Percentiles rank a stretch among this genome's conserved stretches.
Evolutionary conservation across 2,797 vertebrate species (phyloP).

Genomic region (Falco novaeseelandiae): DNA sequence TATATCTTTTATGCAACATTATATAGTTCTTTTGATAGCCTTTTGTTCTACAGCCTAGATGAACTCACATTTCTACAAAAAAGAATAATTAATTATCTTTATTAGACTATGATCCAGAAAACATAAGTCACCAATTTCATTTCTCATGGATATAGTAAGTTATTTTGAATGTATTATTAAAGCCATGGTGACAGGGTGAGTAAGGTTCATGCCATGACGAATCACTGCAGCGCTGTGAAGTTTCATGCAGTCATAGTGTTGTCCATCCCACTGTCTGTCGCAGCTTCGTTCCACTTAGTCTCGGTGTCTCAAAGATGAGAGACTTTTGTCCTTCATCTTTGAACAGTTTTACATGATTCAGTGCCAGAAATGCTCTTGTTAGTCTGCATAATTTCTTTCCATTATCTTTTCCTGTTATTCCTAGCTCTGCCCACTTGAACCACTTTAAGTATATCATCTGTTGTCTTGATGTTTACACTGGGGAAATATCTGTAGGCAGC

Average conservation of each 20-base stretch:
- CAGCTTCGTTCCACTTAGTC: neutral
- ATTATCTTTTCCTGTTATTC: neutral
- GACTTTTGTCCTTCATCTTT: neutral
- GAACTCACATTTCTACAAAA: neutral
- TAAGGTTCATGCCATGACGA: conserved; percentile 16
- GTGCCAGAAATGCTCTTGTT: neutral
- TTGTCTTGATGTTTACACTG: neutral
- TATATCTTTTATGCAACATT: neutral
- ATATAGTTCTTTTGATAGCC: neutral
- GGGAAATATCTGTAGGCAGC: neutral
- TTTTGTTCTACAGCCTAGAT: neutral
- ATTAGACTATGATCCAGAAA: neutral
- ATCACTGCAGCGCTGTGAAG: neutral
- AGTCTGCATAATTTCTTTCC: neutral
- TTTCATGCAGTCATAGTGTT: neutral
- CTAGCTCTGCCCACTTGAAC: neutral
- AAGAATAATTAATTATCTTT: neutral
- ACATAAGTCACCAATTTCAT: neutral
- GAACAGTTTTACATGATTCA: neutral
- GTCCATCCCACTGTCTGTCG: neutral
- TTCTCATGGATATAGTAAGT: neutral
- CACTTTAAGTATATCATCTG: neutral
- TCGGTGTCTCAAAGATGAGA: neutral
- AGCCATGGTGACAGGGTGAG: neutral
- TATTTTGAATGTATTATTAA: conserved; percentile 20